These are phyloP conservation scores for Pseudococcus viburni DNA, from an alignment of 2,888 invertebrate species.

Conservation along the genomic window DNA sequence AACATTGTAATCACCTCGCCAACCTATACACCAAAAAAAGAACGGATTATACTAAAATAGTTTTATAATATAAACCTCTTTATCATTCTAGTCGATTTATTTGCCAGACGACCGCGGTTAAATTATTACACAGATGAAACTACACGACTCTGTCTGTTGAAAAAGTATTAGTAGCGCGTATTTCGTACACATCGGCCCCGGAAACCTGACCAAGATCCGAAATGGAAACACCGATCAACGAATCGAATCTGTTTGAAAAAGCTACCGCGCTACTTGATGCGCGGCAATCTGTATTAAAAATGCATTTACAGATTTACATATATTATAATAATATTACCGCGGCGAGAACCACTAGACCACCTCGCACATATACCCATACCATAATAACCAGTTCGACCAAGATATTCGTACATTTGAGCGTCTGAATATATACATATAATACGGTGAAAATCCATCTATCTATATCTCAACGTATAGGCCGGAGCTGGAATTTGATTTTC, in stretches of 20 bases:
- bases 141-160: too few species aligned
- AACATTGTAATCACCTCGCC: too few species aligned
- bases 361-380: background rate
- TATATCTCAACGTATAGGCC: too few species aligned
- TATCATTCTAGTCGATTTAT: background rate
- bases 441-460: background rate
- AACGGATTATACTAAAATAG: background rate
- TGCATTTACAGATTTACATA: conserved; percentile 45
- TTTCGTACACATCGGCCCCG: too few species aligned
- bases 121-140: too few species aligned
- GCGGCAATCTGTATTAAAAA: conserved; percentile 37
- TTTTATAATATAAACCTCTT: background rate
- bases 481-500: conserved; percentile 2
- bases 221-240: background rate
- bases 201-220: too few species aligned
- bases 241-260: background rate
- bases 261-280: conserved; percentile 8
- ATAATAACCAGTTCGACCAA: background rate
- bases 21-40: too few species aligned
- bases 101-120: background rate
- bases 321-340: conserved; percentile 30
- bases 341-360: background rate
- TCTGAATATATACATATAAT: background rate
- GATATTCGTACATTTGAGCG: background rate
- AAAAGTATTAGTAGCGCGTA: too few species aligned